Percentiles rank a stretch among this genome's conserved stretches.
These are phyloP conservation scores for Nerophis ophidion DNA, from an alignment of 2,113 vertebrate species.

Conservation along the genomic window DNA sequence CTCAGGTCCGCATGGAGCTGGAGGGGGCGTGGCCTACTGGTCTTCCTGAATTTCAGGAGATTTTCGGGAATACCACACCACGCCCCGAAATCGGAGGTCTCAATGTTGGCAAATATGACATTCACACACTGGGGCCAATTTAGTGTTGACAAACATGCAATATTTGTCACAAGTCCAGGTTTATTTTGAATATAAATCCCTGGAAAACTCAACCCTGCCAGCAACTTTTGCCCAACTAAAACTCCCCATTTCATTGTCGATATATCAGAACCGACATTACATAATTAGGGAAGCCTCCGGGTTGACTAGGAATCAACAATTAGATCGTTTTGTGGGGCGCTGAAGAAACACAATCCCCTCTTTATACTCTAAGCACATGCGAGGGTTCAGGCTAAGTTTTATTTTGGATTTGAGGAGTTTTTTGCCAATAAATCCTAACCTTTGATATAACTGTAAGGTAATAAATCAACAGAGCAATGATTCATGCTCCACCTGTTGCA, in stretches of 20 bases:
- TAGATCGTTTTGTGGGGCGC: slow-evolving; percentile 66
- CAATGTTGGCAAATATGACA: too few species aligned
- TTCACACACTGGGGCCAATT: too few species aligned
- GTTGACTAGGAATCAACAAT: slow-evolving; percentile 73
- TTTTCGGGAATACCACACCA: too few species aligned
- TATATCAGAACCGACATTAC: slow-evolving; percentile 66
- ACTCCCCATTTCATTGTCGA: slow-evolving; percentile 43
- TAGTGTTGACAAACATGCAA: too few species aligned
- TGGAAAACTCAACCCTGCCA: neutral
- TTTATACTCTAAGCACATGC: slow-evolving; percentile 59
- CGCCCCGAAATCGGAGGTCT: too few species aligned
- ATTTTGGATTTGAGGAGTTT: slow-evolving; percentile 37
- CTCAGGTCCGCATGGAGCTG: too few species aligned
- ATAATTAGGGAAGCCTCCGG: slow-evolving; percentile 65
- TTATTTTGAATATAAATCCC: neutral
- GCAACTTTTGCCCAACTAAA: neutral
- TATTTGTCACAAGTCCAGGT: too few species aligned
- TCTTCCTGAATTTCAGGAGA: too few species aligned
- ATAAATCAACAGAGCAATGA: slow-evolving; percentile 22
- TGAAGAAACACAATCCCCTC: slow-evolving; percentile 74
- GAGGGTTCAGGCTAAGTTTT: slow-evolving; percentile 34
- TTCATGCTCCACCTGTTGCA: slow-evolving; percentile 18
- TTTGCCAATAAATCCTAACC: slow-evolving; percentile 24
- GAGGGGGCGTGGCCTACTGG: too few species aligned
- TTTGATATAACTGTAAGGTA: slow-evolving; percentile 23